Conservation (phyloP, 1,140 invertebrate species). For the Belonocnema kinseyi region DNA sequence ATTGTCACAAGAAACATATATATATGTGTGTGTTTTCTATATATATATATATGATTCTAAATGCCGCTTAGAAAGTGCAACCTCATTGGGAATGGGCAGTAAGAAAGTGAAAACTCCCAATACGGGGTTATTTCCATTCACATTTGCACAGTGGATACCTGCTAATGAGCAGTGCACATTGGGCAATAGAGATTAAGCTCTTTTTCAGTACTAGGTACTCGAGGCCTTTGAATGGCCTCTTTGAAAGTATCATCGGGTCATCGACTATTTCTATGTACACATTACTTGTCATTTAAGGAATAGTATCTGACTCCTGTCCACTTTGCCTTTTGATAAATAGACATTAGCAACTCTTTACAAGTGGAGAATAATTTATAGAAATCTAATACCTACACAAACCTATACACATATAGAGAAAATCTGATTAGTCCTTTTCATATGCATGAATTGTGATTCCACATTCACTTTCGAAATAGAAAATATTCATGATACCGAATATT, state of each 20-base stretch:
- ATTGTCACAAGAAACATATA: constrained; percentile 13
- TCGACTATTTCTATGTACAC: constrained; percentile 13
- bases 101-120: constrained; percentile 29
- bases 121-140: constrained; percentile 20
- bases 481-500: no score
- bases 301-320: neutral
- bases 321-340: neutral
- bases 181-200: constrained; percentile 26
- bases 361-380: no score
- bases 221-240: constrained; percentile 7
- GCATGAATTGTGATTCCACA: no score
- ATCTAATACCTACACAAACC: no score
- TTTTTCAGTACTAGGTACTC: constrained; percentile 7
- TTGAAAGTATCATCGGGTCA: constrained; percentile 25
- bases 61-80: constrained; percentile 20
- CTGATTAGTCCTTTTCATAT: no score
- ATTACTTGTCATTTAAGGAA: constrained; percentile 3
- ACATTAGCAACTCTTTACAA: neutral
- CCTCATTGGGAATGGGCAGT: constrained; percentile 18
- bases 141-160: constrained; percentile 29
- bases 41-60: neutral
- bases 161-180: constrained; percentile 29
- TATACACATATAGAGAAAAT: no score
- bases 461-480: no score
- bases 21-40: no score